Conservation (phyloP, 2,888 invertebrate species). For the Lasioglossum marginatum region DNA sequence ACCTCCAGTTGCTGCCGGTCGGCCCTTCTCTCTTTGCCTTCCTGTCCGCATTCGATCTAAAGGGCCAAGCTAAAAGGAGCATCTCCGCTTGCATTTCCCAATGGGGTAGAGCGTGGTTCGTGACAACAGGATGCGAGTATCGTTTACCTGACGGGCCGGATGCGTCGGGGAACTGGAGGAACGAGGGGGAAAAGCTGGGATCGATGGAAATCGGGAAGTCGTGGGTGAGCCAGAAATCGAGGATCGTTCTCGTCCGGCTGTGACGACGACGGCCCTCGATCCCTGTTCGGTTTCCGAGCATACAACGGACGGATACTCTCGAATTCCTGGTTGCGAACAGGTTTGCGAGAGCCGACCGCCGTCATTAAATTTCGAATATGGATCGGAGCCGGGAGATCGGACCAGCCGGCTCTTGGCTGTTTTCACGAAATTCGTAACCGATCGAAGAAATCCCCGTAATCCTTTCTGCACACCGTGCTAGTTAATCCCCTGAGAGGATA, state of each 20-base stretch:
- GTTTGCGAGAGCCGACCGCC: not conserved
- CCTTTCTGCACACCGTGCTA: slow-evolving; percentile 45
- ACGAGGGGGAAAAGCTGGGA: not conserved
- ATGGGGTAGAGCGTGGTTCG: slow-evolving; percentile 15
- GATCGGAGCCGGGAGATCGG: not conserved
- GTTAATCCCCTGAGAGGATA: slow-evolving; percentile 47
- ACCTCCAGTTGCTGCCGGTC: slow-evolving; percentile 52
- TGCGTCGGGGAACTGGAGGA: slow-evolving; percentile 10
- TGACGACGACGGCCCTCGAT: not conserved
- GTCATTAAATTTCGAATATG: slow-evolving; percentile 12
- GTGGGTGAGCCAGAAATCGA: slow-evolving; percentile 7
- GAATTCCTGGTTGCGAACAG: not conserved
- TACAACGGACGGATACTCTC: not conserved
- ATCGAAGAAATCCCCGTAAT: slow-evolving; percentile 49
- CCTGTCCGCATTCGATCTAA: slow-evolving; percentile 15
- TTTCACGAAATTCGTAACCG: slow-evolving; percentile 36
- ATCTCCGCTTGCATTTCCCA: slow-evolving; percentile 27
- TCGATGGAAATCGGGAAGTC: slow-evolving; percentile 15
- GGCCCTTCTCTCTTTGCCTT: not conserved
- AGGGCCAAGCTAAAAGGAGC: slow-evolving; percentile 18
- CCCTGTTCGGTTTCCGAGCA: not conserved
- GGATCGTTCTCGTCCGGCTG: not conserved
- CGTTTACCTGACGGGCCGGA: slow-evolving; percentile 30
- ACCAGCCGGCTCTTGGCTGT: not conserved
- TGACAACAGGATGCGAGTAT: slow-evolving; percentile 44